Evolutionary conservation across 2,797 vertebrate genomes (phyloP), one percentile per base, ranked within the genome.

Genomic region (Hapalemur alaotrensis): DNA sequence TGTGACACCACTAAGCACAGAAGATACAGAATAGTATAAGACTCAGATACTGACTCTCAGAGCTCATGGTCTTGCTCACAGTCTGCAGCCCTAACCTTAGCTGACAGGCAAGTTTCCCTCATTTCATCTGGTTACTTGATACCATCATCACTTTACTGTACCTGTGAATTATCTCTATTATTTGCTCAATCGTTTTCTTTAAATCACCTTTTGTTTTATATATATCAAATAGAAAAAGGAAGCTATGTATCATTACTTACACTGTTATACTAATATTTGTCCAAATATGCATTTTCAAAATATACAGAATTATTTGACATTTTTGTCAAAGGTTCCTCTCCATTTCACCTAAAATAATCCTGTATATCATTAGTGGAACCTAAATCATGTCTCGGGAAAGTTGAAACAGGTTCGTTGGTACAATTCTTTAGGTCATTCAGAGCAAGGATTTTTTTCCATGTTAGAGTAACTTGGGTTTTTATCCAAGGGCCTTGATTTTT

Each of bases 241-340:
- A 82, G 6, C 11, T 46, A 9, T 25, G 2, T 80, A 23, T 63
- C 46, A 61, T 72, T 69, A 57, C 35, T 96, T 81, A 50, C 7
- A 61, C 11, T 35, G 15, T 13, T 82, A 22, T 57, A 48, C 30
- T 41, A 5, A 59, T 76, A 35, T 70, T 91, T 84, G 73, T 67
- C n/a, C 30, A 93, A 87, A 90, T 35, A n/a, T 15, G 8, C 22
- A 54, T 41, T 91, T 94, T 94, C 30, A 38, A 86, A 81, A 93
- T 89, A 67, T 50, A 61, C 18, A 48, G 50, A 70, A 69, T 2
- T 30, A 17, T 23, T 52, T 97, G 78, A 86, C 32, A 86, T 85
- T 90, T 69, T 69, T 82, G 18, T 80, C 20, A 83, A 80, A 63
- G 28, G 15, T 32, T 79, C 22, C 28, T 92, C 22, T 78, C 28